phyloP scores from a whole-genome alignment of 2,797 vertebrate species.

The Tragopan temminckii region DNA sequence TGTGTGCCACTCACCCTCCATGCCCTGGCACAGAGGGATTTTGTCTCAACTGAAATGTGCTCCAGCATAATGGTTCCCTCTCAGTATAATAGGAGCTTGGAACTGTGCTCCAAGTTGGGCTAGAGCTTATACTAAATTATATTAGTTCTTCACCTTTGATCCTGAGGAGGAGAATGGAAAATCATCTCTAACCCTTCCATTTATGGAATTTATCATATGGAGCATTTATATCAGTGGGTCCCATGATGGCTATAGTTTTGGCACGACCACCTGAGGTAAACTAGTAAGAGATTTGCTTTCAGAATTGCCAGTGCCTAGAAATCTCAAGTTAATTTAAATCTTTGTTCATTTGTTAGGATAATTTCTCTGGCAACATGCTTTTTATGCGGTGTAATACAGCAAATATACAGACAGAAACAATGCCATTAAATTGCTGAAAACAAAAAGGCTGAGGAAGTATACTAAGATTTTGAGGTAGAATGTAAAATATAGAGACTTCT shows the following conservation, averaged over 20 bases:
- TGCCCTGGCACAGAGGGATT: slow-evolving; percentile 14
- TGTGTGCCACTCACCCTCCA: not conserved
- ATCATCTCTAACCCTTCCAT: not conserved
- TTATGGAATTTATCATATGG: not conserved
- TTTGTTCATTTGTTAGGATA: not conserved
- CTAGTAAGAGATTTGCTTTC: not conserved
- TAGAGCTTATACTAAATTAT: slow-evolving; percentile 5
- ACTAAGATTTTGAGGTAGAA: not conserved
- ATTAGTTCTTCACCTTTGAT: not conserved
- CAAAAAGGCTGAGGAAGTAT: not conserved
- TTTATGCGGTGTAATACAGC: fast-evolving
- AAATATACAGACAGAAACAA: not conserved
- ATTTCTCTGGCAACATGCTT: not conserved
- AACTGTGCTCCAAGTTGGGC: not conserved
- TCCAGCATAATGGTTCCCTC: not conserved
- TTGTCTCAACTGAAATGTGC: not conserved
- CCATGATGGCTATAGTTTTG: not conserved
- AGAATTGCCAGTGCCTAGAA: not conserved
- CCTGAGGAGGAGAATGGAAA: not conserved
- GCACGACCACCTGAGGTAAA: not conserved
- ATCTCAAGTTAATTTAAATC: not conserved
- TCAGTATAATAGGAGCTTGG: not conserved
- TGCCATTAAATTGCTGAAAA: not conserved
- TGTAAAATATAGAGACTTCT: not conserved
- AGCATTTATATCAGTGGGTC: not conserved